Base-by-base conservation (phyloP, 2,113 vertebrate species). In the Callocephalon fimbriatum region DNA sequence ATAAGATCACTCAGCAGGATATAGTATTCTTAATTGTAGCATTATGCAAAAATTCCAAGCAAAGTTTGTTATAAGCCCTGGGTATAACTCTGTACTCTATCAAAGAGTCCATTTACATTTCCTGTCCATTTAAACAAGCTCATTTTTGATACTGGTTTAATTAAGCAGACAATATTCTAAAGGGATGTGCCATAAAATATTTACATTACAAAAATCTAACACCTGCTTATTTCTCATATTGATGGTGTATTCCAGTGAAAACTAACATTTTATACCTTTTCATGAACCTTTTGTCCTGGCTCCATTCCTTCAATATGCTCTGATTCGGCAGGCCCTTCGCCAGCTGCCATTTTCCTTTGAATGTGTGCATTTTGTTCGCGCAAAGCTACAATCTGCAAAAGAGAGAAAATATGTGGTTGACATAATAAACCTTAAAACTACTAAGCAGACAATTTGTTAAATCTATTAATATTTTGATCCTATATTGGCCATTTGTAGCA, bases 321-420 rank as follows among this genome's bases (percentile, higher is more conserved):
- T 27, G 99, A 98, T 61, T 98, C 98, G 19, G 96, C 93, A 94
- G 98, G 93, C 27, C 98, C 99, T 20, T 99, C 99, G 71, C 99
- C 99, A 23, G 99, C 98, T 45, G 98, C 99, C 97, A 99, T 99
- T 98, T 99, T 99, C 93, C 99, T 99, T 97, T 99, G 99, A 95
- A 99, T 99, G 95, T 99, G 99, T 88, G 99, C 99, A 98, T 99
- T 99, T 98, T 99, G 99, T 96, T 99, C 99, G 81, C 99, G 98
- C 97, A 99, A 99, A 97, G 99, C 99, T 98, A 99, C 98, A 77
- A 99, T 99, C 99, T 99, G 98, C 29, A 98, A 97, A 93, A 97
- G 3, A 97, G 87, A 71, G 84, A 95, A 63, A 96, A 29, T 2
- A 85, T 77, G 65, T 19, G 48, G 15, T 89, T 61, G 96, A 54